These are phyloP conservation scores for Sebastes miniatus DNA, from an alignment of 2,797 vertebrate genomes.

Conservation along the genomic window DNA sequence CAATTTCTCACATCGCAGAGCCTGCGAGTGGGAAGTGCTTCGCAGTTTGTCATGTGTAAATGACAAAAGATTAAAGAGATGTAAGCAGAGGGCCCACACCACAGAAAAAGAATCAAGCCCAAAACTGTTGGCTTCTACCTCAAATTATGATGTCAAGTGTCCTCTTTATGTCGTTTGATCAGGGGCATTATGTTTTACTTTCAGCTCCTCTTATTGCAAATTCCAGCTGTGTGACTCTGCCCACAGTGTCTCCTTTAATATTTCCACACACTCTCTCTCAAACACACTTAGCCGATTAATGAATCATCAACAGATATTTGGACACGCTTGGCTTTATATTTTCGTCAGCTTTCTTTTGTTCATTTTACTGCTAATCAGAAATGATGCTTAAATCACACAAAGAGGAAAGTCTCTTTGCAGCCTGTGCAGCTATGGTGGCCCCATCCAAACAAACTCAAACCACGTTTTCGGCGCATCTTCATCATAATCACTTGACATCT, in stretches of 20 bases:
- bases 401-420: background rate
- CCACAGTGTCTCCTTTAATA: slow-evolving; percentile 65
- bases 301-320: slow-evolving; percentile 25
- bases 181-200: slow-evolving; percentile 38
- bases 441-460: background rate
- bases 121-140: slow-evolving; percentile 37
- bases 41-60: slow-evolving; percentile 26
- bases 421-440: background rate
- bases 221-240: slow-evolving; percentile 64
- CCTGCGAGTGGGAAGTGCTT: slow-evolving; percentile 20
- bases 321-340: slow-evolving; percentile 8
- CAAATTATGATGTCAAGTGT: slow-evolving; percentile 62
- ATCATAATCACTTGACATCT: slow-evolving; percentile 14
- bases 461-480: background rate
- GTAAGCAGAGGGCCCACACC: slow-evolving; percentile 27
- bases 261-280: background rate
- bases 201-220: slow-evolving; percentile 46
- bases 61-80: slow-evolving; percentile 13
- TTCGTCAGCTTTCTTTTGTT: slow-evolving; percentile 13
- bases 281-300: slow-evolving; percentile 4
- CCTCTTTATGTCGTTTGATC: slow-evolving; percentile 66
- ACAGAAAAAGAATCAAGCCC: slow-evolving; percentile 39
- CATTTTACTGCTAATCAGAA: slow-evolving; percentile 11
- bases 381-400: slow-evolving; percentile 12
- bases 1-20: slow-evolving; percentile 20